Evolutionary conservation across 2,888 invertebrate genomes (phyloP), one percentile per base, ranked within the genome.

Genomic region (Hybos culiciformis): DNA sequence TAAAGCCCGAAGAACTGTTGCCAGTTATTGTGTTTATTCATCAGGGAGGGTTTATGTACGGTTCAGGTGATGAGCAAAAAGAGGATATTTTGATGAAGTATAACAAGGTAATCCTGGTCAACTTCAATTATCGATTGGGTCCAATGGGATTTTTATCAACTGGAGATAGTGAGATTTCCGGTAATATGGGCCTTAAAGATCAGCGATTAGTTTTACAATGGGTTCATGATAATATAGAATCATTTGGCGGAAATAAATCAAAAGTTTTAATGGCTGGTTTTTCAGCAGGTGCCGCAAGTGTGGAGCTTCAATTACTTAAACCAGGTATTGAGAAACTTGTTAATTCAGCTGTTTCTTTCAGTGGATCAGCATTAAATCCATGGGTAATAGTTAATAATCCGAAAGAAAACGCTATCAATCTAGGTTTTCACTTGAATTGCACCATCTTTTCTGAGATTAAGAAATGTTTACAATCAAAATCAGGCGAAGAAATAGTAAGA

Each of bases 101-200:
- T 8, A 61, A 67, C 41, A 72, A 80, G 48, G 64, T 82, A 17
- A 72, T 83, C 5, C 67, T 75, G 1, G 78, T 81, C 3, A 77
- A 74, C 3, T 49, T 81, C 0, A 80, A 80, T 60, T 82, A 82
- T 54, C 67, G 82, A 41, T 55, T 82, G 23, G 81, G 81, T 42
- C 74, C 77, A 1, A 57, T 81, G 39, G 81, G 84, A 45, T 83
- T 84, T 58, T 63, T 83, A 6, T 80, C 79, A 55, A 81, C 82
- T 0, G 80, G 77, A 37, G 80, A 83, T 53, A 71, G 73, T 5
- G 55, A 70, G 3, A 68, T 78, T 1, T 77, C 82, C 1, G 83
- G 83, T 5, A 83, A 83, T 58, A 74, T 73, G 54, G 83, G 83
- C 0, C 56, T 83, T 21, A 83, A 80, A 56, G 84, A 83, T 66